These are phyloP conservation scores for Tinea semifulvella DNA, from an alignment of 2,888 invertebrate genomes.

Conservation along the genomic window DNA sequence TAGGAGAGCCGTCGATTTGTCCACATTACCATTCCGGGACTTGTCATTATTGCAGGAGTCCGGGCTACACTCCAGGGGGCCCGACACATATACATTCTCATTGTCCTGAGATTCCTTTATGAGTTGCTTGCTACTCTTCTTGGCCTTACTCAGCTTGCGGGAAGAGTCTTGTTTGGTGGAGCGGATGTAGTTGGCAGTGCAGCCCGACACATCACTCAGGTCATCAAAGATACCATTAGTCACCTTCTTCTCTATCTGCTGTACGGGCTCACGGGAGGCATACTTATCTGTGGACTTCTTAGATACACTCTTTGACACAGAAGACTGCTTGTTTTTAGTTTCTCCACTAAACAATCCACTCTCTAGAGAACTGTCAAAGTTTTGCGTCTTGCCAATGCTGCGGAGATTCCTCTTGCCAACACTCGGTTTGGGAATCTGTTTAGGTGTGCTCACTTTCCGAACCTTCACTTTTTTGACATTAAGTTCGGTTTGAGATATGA, in stretches of 20 bases:
- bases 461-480: slow-evolving; percentile 37
- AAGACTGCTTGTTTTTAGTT: slow-evolving; percentile 4
- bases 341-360: slow-evolving; percentile 8
- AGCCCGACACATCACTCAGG: slow-evolving; percentile 56
- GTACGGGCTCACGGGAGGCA: not conserved
- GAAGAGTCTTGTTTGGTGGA: slow-evolving; percentile 39
- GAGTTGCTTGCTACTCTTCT: slow-evolving; percentile 35
- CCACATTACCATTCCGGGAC: slow-evolving; percentile 13
- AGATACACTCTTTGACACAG: not conserved
- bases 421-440: slow-evolving; percentile 21
- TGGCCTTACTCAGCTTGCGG: slow-evolving; percentile 24
- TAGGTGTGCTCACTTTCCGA: not conserved
- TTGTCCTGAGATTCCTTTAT: slow-evolving; percentile 33
- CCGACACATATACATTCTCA: slow-evolving; percentile 18
- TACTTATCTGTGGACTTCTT: slow-evolving; percentile 3
- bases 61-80: slow-evolving; percentile 39
- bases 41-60: slow-evolving; percentile 45
- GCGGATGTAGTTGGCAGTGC: slow-evolving; percentile 57
- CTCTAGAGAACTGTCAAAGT: not conserved
- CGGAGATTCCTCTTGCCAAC: not conserved
- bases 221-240: slow-evolving; percentile 49
- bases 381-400: not conserved
- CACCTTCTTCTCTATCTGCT: not conserved
- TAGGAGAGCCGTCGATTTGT: slow-evolving; percentile 32
- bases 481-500: slow-evolving; percentile 44